These are phyloP conservation scores for Conistra vaccinii DNA, from an alignment of 2,888 invertebrate genomes.

Conservation along the genomic window DNA sequence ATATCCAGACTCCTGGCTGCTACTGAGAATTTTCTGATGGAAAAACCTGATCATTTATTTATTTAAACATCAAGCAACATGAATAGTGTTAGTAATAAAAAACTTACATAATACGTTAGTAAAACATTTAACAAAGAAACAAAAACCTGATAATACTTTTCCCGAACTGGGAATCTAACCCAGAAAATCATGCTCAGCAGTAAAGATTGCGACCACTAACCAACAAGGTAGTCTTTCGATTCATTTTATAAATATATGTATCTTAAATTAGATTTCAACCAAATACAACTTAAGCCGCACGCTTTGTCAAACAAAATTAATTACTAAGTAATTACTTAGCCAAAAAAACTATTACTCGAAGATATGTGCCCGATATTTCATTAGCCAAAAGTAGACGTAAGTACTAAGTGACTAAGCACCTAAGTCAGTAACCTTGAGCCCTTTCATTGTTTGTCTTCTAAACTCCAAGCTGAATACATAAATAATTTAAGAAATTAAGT, in stretches of 20 bases:
- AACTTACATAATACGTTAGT: too few relatives aligned
- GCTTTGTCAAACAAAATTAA: background rate
- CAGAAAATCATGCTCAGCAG: background rate
- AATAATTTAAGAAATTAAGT: constrained; percentile 32
- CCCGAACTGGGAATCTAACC: background rate
- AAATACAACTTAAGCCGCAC: background rate
- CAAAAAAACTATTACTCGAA: background rate
- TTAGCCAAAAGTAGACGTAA: constrained; percentile 5
- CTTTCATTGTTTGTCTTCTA: constrained; percentile 20
- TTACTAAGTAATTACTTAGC: constrained; percentile 15
- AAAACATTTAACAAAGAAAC: too few relatives aligned
- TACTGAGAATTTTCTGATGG: background rate
- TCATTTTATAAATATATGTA: too few relatives aligned
- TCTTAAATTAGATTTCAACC: background rate
- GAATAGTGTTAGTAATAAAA: too few relatives aligned
- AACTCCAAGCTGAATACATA: constrained; percentile 25
- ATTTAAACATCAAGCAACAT: too few relatives aligned
- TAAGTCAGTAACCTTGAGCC: constrained; percentile 12
- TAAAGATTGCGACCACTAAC: background rate
- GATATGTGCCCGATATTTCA: constrained; percentile 3
- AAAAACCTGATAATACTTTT: background rate
- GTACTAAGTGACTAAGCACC: background rate
- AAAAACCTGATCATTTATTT: background rate
- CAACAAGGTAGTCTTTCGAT: background rate
- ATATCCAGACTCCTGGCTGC: background rate